Conservation (phyloP, 2,797 vertebrate species). For the Silurus lanzhouensis region DNA sequence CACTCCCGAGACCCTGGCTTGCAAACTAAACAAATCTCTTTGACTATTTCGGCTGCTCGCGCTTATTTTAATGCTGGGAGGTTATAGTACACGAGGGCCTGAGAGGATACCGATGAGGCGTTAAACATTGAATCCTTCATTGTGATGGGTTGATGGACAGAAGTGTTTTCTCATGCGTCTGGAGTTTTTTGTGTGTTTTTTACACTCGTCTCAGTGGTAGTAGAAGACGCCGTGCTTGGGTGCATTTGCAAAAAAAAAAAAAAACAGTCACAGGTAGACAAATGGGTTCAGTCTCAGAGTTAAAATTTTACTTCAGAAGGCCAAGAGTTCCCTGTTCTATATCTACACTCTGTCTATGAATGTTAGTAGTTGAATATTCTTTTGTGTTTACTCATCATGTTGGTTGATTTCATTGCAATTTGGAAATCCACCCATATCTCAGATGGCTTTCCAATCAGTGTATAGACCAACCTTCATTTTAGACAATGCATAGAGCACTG, state of each 20-base stretch:
- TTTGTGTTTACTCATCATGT: neutral
- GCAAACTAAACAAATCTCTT: constrained; percentile 35
- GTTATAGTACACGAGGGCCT: constrained; percentile 9
- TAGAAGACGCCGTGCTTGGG: constrained; percentile 28
- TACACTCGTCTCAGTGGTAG: neutral
- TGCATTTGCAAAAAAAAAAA: constrained; percentile 8
- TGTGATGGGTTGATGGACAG: neutral
- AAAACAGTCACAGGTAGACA: neutral
- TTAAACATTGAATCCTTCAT: neutral
- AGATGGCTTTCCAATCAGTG: neutral
- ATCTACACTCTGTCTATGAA: neutral
- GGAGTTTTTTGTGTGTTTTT: neutral
- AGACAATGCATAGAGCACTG: neutral
- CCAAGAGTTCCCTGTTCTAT: constrained; percentile 1
- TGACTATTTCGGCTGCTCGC: constrained; percentile 52
- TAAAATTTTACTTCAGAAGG: constrained; percentile 13
- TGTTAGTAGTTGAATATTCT: no score
- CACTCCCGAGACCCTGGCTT: constrained; percentile 51
- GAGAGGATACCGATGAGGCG: constrained; percentile 9
- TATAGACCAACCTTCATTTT: no score
- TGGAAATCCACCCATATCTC: neutral
- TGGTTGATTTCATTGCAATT: neutral
- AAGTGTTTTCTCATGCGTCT: neutral
- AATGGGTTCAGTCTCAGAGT: constrained; percentile 38
- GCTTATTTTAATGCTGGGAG: constrained; percentile 65